Conservation (phyloP, 2,113 vertebrate genomes). For the Nyctibius bracteatus region DNA sequence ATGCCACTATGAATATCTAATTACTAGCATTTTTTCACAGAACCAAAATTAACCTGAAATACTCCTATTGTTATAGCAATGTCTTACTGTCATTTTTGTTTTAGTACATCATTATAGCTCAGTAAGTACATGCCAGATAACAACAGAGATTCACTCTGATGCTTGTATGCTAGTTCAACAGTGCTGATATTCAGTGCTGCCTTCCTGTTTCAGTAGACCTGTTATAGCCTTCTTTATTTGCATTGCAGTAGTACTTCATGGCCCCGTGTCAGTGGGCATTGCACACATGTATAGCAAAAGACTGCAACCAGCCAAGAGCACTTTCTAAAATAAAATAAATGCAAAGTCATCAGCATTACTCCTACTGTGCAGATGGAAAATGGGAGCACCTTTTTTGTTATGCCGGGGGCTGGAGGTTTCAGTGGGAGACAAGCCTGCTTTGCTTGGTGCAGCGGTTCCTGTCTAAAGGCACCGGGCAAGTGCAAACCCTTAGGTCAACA, state of each 20-base stretch:
- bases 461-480: accelerated
- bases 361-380: not conserved
- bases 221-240: not conserved
- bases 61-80: not conserved
- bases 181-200: not conserved
- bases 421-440: not conserved
- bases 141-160: not conserved
- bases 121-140: not conserved
- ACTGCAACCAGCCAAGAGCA: not conserved
- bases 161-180: not conserved
- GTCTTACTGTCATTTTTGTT: not conserved
- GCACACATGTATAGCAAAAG: not conserved
- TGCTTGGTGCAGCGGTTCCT: not conserved
- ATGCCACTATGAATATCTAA: not conserved
- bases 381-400: not conserved
- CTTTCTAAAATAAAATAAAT: not conserved
- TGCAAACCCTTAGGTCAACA: not conserved
- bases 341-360: not conserved
- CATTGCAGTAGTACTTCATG: not conserved
- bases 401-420: not conserved
- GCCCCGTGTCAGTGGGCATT: not conserved
- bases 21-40: not conserved
- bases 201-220: not conserved
- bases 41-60: not conserved
- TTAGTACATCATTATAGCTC: not conserved